Evolutionary conservation across 2,888 invertebrate species (phyloP).

Genomic region (Diaprepes abbreviatus): DNA sequence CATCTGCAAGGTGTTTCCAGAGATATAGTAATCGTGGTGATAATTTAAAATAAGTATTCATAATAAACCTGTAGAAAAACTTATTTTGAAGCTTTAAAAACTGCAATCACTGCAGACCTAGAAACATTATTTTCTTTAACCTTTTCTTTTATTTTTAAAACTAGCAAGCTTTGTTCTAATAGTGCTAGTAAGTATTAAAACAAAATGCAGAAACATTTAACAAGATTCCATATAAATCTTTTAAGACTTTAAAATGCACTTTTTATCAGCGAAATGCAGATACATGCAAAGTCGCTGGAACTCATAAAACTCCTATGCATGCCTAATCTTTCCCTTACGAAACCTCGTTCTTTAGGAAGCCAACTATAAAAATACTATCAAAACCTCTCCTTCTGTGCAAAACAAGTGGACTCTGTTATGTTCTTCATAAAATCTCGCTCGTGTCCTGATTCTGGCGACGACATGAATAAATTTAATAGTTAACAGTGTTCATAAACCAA

Average conservation of each 20-base stretch:
- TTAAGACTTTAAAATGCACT: slow-evolving; percentile 40
- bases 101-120: too few relatives aligned
- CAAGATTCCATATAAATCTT: too few relatives aligned
- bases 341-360: slow-evolving; percentile 44
- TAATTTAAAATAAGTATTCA: too few relatives aligned
- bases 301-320: slow-evolving; percentile 45
- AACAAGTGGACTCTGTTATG: slow-evolving; percentile 29
- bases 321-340: slow-evolving; percentile 44
- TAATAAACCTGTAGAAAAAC: too few relatives aligned
- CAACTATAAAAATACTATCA: slow-evolving; percentile 48
- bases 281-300: slow-evolving; percentile 36
- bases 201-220: too few relatives aligned
- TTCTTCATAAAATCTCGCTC: slow-evolving; percentile 9
- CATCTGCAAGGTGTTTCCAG: too few relatives aligned
- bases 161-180: too few relatives aligned
- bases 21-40: too few relatives aligned
- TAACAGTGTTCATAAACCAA: slow-evolving; percentile 52
- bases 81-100: too few relatives aligned
- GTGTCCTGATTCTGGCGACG: slow-evolving; percentile 33
- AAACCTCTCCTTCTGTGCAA: slow-evolving; percentile 29
- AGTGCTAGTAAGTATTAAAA: too few relatives aligned
- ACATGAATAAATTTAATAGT: slow-evolving; percentile 42
- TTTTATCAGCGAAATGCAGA: slow-evolving; percentile 35
- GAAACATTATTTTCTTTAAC: too few relatives aligned
- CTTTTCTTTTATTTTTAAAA: too few relatives aligned